Percentiles rank a stretch among this genome's conserved stretches.
phyloP scores from a whole-genome alignment of 2,797 vertebrate species.

The Bryconaethiops microstoma region DNA sequence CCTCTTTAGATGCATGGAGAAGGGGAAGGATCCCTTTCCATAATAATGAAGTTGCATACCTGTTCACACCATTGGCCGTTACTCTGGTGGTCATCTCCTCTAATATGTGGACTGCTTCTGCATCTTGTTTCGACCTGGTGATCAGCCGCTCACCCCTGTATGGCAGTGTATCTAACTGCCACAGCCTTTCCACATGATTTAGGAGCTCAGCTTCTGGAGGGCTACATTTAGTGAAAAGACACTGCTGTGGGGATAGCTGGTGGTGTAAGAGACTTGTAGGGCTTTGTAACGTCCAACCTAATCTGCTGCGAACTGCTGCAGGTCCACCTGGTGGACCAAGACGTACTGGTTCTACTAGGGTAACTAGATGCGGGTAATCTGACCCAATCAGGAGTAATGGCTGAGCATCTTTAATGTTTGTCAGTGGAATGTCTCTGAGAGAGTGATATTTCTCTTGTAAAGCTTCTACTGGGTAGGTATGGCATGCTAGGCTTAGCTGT shows the following conservation, averaged over 20 bases:
- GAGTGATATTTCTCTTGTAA: too few species aligned
- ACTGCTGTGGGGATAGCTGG: constrained; percentile 2
- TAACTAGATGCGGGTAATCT: not conserved
- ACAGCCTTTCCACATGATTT: not conserved
- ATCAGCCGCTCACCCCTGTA: constrained; percentile 11
- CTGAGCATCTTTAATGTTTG: too few species aligned
- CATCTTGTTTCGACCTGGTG: not conserved
- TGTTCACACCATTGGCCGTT: not conserved
- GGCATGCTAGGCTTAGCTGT: too few species aligned
- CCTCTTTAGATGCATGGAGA: constrained; percentile 1
- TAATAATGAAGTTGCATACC: not conserved
- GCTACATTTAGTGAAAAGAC: not conserved
- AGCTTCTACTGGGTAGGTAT: too few species aligned
- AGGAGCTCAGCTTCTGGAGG: not conserved
- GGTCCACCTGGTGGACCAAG: constrained; percentile 9
- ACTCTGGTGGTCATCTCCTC: too few species aligned
- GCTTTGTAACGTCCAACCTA: not conserved
- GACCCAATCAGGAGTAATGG: constrained; percentile 13
- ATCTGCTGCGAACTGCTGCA: not conserved
- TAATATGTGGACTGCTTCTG: not conserved
- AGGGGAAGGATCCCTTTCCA: not conserved
- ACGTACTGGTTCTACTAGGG: not conserved
- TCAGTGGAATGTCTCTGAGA: too few species aligned
- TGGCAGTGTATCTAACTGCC: not conserved
- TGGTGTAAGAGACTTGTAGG: not conserved